Percentiles rank a stretch among this genome's conserved stretches.
Evolutionary conservation across 2,888 invertebrate species (phyloP).

Genomic region (Heliconius hortense): DNA sequence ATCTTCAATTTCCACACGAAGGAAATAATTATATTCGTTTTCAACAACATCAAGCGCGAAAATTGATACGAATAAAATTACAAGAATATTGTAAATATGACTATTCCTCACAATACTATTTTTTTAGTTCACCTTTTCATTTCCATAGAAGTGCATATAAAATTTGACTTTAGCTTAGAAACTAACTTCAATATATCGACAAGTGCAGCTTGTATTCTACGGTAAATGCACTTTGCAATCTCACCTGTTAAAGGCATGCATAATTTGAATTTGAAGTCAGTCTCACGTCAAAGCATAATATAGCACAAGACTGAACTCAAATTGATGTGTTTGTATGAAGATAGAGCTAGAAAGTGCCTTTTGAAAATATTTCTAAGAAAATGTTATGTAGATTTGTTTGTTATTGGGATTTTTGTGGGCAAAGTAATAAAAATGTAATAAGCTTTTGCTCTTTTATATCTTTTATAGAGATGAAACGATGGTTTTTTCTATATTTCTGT

Average conservation of each 20-base stretch:
- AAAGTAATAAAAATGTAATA: too few species aligned
- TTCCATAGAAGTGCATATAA: background rate
- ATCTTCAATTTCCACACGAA: too few species aligned
- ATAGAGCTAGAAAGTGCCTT: background rate
- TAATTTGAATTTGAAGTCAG: constrained; percentile 14
- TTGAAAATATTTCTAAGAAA: background rate
- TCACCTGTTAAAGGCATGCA: constrained; percentile 8
- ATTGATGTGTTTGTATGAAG: background rate
- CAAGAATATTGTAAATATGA: background rate
- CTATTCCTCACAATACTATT: too few species aligned
- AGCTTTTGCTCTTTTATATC: too few species aligned
- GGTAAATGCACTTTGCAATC: constrained; percentile 14
- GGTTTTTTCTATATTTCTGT: too few species aligned
- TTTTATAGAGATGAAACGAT: too few species aligned
- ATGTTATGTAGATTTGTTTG: background rate
- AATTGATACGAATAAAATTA: too few species aligned
- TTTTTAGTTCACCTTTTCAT: background rate
- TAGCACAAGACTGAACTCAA: constrained; percentile 5
- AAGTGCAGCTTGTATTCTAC: background rate
- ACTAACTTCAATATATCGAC: background rate
- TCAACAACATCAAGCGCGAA: too few species aligned
- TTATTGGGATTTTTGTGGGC: too few species aligned
- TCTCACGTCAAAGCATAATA: constrained; percentile 16
- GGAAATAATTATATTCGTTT: too few species aligned
- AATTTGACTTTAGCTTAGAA: background rate